Evolutionary conservation across 1,140 invertebrate genomes (phyloP).

Genomic region (Rhagoletis pomonella): DNA sequence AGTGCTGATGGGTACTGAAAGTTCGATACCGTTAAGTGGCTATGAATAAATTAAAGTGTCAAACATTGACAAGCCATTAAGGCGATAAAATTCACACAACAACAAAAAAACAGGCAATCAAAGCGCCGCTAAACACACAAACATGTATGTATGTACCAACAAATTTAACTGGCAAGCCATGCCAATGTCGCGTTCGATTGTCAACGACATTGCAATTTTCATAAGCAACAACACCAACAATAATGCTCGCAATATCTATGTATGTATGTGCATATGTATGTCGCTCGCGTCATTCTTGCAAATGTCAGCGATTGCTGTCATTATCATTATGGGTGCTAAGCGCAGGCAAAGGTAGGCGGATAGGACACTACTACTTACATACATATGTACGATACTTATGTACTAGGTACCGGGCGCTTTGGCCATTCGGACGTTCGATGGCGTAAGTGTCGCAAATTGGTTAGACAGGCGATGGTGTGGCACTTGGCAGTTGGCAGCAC

Average conservation of each 20-base stretch:
- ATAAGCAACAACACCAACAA: slow-evolving; percentile 3
- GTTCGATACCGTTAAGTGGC: slow-evolving; percentile 48
- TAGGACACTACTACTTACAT: not conserved
- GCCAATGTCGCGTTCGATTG: slow-evolving; percentile 35
- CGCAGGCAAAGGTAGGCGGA: slow-evolving; percentile 7
- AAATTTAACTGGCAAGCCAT: not conserved
- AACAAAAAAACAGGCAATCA: slow-evolving; percentile 13
- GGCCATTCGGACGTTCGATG: not conserved
- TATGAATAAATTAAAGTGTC: slow-evolving; percentile 51
- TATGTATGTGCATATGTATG: too few relatives aligned
- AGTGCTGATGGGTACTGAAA: slow-evolving; percentile 28
- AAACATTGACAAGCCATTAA: slow-evolving; percentile 52
- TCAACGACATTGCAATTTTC: slow-evolving; percentile 49
- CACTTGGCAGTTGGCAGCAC: not conserved
- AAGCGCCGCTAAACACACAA: not conserved
- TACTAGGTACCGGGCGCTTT: not conserved
- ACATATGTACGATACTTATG: too few relatives aligned
- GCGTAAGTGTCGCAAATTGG: slow-evolving; percentile 45
- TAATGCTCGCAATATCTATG: not conserved
- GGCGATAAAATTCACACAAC: slow-evolving; percentile 50
- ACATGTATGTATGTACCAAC: not conserved
- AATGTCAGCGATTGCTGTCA: slow-evolving; percentile 45
- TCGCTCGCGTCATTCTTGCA: not conserved
- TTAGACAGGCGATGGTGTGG: not conserved
- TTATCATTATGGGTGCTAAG: slow-evolving; percentile 35